Percentiles rank a stretch among this genome's conserved stretches.
Evolutionary conservation across 2,113 vertebrate species (phyloP).

Genomic region (Pterocles gutturalis): DNA sequence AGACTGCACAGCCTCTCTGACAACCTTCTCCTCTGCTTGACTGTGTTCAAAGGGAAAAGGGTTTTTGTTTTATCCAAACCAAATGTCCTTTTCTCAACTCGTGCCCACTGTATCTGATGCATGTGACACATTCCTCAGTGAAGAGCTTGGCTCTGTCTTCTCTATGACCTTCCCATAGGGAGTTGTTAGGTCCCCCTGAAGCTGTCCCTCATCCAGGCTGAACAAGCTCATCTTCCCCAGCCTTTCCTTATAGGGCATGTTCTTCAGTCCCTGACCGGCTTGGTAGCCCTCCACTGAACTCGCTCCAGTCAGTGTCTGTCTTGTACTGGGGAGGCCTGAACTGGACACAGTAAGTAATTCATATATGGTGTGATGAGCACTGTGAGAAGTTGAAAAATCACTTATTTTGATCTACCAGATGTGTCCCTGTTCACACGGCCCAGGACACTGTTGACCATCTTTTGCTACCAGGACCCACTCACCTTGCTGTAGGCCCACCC

Average conservation of each 20-base stretch:
- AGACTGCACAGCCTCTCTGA: background rate
- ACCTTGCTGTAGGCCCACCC: background rate
- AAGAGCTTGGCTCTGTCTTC: background rate
- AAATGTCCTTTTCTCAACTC: background rate
- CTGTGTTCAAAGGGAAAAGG: background rate
- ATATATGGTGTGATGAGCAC: background rate
- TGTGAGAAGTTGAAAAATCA: background rate
- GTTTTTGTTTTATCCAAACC: background rate
- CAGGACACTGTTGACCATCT: background rate
- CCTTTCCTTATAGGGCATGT: too few relatives aligned
- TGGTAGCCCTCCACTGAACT: too few relatives aligned
- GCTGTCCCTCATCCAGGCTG: too few relatives aligned
- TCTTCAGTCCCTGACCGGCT: too few relatives aligned
- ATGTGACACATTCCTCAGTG: background rate
- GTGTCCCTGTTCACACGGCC: background rate
- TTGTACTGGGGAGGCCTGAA: background rate
- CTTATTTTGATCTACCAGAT: background rate
- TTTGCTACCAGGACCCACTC: background rate
- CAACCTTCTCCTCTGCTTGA: background rate
- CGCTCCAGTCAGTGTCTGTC: background rate
- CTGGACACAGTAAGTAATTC: background rate
- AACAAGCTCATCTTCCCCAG: too few relatives aligned
- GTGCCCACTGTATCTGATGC: background rate
- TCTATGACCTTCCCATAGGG: background rate
- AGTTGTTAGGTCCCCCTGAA: too few relatives aligned